A percentile compares a stretch with the other conserved stretches of the same genome.
Conservation (phyloP, 2,888 invertebrate genomes). For the Dichetophora obliterata region DNA sequence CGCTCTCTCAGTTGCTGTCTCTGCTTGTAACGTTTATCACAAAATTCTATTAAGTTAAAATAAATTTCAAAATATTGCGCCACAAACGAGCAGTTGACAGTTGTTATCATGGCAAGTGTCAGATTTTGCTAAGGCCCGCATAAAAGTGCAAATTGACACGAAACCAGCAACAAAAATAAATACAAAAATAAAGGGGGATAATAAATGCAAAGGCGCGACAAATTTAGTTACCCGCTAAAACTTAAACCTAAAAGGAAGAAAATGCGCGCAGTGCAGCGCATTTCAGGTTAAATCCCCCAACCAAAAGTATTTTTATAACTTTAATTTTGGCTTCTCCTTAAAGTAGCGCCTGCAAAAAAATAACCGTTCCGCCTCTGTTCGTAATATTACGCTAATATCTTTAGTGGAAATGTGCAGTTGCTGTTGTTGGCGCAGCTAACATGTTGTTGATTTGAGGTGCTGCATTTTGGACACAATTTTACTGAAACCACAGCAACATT, state of each 20-base stretch:
- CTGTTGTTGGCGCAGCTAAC: background rate
- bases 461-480: constrained; percentile 1
- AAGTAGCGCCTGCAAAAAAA: background rate
- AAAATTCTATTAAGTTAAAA: background rate
- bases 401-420: too few relatives aligned
- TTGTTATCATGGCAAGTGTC: constrained; percentile 25
- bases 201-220: constrained; percentile 2
- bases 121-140: constrained; percentile 19
- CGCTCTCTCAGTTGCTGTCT: too few relatives aligned
- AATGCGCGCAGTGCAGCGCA: background rate
- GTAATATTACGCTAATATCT: too few relatives aligned
- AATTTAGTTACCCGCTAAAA: background rate
- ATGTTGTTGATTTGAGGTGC: background rate
- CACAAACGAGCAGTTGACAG: constrained; percentile 28
- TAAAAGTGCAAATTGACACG: constrained; percentile 24
- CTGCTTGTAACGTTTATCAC: background rate
- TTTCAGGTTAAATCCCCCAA: background rate
- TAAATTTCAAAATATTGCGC: background rate
- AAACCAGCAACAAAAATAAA: background rate
- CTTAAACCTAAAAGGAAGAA: background rate
- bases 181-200: background rate
- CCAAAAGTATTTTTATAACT: background rate
- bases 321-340: background rate
- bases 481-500: background rate
- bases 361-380: background rate